Base-by-base conservation (phyloP, 2,797 vertebrate genomes). In the Monodelphis domestica region DNA sequence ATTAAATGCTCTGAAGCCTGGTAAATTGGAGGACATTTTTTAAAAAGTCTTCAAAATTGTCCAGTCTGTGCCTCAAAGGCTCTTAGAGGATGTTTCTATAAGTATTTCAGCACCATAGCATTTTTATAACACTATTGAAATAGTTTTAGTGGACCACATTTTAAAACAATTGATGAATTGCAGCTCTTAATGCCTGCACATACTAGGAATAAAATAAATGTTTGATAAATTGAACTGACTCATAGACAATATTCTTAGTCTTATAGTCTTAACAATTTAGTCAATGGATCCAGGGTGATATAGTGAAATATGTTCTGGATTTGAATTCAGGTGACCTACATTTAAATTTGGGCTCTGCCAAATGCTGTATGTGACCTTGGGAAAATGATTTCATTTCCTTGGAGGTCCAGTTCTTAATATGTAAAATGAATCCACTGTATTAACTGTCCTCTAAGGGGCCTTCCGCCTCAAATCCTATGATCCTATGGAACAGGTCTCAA, bases 1-100 rank as follows among this genome's bases (percentile, higher is more conserved):
- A 93, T 94, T 93, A 95, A 90, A 90, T 56, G 88, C 53, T 93
- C 84, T 92, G 45, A 95, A 89, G n/a, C 17, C 29, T 93, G 91
- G 11, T 88, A 92, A 95, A 90, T 94, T 70, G 90, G 70, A 91
- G 17, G 91, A 33, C 9, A 52, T 24, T 2, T 95, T 63, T 15
- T 51, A 78, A 92, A 84, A 89, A 93, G 26, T 30, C 30, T 63
- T 87, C 89, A 59, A 91, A 92, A 88, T 88, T 94, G 52, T 53
- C 90, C 30, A 92, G 3, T n/a, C 45, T 96, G 5, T 17, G 28
- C 91, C 54, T 53, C 63, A 92, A 89, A 92, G 54, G 90, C 94
- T 94, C 30, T 95, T 24, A 93, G 33, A 87, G 33, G 89, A 89
- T 55, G 4, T 91, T 88, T 88, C 50, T 88, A 53, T 78, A 88